Evolutionary conservation across 2,113 vertebrate genomes (phyloP), one percentile per base, ranked within the genome.

Genomic region (Clarias macrocephalus): DNA sequence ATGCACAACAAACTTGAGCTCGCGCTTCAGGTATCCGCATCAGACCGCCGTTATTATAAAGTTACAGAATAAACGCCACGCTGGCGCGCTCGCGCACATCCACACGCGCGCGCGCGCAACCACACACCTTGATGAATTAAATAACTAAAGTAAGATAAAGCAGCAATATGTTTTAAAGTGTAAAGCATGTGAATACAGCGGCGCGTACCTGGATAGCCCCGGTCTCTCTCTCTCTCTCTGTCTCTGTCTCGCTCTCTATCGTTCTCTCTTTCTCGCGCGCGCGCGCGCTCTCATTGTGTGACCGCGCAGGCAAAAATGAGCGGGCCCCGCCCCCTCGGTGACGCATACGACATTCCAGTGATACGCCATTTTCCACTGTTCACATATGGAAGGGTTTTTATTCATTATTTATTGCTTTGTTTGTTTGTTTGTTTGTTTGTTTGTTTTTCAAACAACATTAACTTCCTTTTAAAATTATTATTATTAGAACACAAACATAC

Each of bases 231-330:
- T 19, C 52, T 79, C 13, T 18, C 13, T 79, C 52, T 57, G 7
- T 79, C 25, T 19, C n/a, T 57, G n/a, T 21, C 52, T 56, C 12
- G 3, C 75, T 56, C 23, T 28, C 3, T 33, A 5, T 79, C 52
- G 56, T 9, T 79, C 25, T 57, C 52, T 18, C 75, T 16, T 56
- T 30, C n/a, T 59, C 54, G 19, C 52, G n/a, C 25, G 3, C 75
- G 3, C 75, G n/a, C 23, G 7, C 8, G 19, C 3, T 30, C 19
- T 23, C 19, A 48, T 18, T 12, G 21, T 19, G 66, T 59, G 83
- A 84, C 66, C 66, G 56, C 52, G 10, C 54, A 73, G 54, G 68
- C 16, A 30, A 84, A 84, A 84, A 84, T 25, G 83, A 19, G 25
- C 68, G 7, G 15, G 15, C 18, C 81, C 13, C 81, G 52, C 66